Evolutionary conservation across 2,113 vertebrate genomes (phyloP).

Genomic region (Microcebus tavaratra): DNA sequence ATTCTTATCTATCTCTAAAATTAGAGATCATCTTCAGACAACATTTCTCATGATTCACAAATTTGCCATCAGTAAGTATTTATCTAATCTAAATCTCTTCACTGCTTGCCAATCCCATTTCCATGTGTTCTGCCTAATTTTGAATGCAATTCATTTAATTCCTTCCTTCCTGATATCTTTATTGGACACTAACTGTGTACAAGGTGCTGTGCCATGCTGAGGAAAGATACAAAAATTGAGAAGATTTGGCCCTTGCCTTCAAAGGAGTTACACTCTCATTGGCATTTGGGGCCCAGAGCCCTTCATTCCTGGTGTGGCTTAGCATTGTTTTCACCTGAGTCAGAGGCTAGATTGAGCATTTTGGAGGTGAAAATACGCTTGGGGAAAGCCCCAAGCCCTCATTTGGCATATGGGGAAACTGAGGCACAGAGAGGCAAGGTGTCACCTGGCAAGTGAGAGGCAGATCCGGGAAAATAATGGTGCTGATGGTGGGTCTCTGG

Average conservation of each 20-base stretch:
- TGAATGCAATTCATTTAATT: neutral
- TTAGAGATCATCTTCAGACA: neutral
- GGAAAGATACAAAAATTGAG: neutral
- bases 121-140: neutral
- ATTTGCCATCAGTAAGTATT: neutral
- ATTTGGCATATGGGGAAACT: neutral
- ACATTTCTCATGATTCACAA: neutral
- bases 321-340: neutral
- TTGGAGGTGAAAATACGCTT: neutral
- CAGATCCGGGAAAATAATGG: neutral
- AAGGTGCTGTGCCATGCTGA: neutral
- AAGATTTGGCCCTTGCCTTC: neutral
- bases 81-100: neutral
- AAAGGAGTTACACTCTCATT: neutral
- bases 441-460: neutral
- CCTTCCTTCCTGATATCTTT: neutral
- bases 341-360: neutral
- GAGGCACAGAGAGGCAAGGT: neutral
- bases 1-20: neutral
- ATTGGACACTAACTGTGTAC: neutral
- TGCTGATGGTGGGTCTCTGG: neutral
- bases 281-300: neutral
- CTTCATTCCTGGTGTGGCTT: rapidly evolving
- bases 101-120: neutral
- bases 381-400: neutral